Evolutionary conservation across 2,113 vertebrate species (phyloP).

Genomic region (Bothrops jararaca): DNA sequence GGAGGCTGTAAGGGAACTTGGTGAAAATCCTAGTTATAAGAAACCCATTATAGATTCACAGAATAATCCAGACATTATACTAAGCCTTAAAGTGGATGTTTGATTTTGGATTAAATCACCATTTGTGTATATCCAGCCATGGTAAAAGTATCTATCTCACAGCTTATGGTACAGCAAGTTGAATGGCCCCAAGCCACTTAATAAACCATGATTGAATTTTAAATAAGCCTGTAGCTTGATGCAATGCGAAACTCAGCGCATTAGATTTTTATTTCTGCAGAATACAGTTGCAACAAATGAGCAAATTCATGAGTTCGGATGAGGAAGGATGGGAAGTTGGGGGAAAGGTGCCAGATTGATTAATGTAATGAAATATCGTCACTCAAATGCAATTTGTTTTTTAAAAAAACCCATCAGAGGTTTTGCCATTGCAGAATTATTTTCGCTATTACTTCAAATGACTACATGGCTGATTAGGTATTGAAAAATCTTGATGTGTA

Average conservation of each 20-base stretch:
- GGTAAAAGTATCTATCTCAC: neutral
- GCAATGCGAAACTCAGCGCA: neutral
- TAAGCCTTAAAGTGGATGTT: neutral
- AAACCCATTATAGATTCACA: neutral
- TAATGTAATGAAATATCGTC: conserved; percentile 28
- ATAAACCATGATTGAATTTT: neutral
- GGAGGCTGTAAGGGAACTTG: neutral
- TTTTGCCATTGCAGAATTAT: conserved; percentile 20
- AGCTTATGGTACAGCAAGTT: neutral
- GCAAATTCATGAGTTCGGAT: neutral
- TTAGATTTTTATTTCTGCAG: neutral
- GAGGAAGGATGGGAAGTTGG: conserved; percentile 18
- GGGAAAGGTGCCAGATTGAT: conserved; percentile 18
- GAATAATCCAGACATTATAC: neutral
- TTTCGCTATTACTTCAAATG: neutral
- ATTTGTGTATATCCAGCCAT: neutral
- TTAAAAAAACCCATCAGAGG: neutral
- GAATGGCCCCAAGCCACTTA: neutral
- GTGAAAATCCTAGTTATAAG: neutral
- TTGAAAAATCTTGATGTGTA: conserved; percentile 30
- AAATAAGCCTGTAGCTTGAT: neutral
- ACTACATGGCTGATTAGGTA: conserved; percentile 19
- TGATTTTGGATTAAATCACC: neutral
- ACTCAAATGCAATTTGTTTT: conserved; percentile 5
- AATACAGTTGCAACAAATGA: neutral